phyloP scores from a whole-genome alignment of 1,140 invertebrate species.

The Habropoda laboriosa region DNA sequence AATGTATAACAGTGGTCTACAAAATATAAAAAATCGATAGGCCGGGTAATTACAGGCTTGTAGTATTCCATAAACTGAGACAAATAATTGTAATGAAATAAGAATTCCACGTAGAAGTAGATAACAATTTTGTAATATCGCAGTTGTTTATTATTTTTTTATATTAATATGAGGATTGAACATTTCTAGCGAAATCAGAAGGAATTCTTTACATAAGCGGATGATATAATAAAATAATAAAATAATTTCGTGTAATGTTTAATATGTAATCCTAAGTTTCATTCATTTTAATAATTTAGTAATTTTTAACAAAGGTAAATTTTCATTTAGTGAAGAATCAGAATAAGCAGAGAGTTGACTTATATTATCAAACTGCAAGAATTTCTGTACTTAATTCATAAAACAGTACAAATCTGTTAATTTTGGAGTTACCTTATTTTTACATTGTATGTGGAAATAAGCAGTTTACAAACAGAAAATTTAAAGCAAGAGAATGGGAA shows the following conservation, averaged over 20 bases:
- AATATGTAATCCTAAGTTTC: no score
- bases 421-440: not conserved
- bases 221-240: not conserved
- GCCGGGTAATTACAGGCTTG: not conserved
- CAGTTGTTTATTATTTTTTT: not conserved
- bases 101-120: not conserved
- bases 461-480: not conserved
- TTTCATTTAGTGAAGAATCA: no score
- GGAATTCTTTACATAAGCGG: not conserved
- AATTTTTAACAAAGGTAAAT: no score
- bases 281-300: no score
- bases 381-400: not conserved
- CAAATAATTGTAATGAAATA: not conserved
- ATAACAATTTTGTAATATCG: not conserved
- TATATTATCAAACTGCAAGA: no score
- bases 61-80: not conserved
- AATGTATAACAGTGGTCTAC: constrained; percentile 8
- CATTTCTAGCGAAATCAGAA: no score
- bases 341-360: no score
- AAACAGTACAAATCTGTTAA: not conserved
- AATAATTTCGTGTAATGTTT: no score
- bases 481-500: constrained; percentile 6
- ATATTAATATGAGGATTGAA: not conserved
- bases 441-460: not conserved
- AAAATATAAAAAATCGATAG: not conserved